These are phyloP conservation scores for Hirtodrosophila duncani DNA, from an alignment of 2,888 invertebrate species.

Conservation along the genomic window DNA sequence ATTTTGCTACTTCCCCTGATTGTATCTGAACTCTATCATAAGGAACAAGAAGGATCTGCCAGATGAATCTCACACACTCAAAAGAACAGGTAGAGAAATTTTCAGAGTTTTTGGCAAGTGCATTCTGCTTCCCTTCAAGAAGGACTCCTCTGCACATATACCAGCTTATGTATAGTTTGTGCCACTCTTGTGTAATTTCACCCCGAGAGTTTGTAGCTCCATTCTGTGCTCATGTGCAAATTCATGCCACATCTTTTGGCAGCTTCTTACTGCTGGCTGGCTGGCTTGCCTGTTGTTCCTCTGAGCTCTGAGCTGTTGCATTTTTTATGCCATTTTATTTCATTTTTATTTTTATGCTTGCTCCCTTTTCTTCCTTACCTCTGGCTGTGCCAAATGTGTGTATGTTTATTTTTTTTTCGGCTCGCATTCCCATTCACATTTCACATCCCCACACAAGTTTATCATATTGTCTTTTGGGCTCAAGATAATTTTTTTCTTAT, in stretches of 20 bases:
- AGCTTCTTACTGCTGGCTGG: not conserved
- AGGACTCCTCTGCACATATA: too few relatives aligned
- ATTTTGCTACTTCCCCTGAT: too few relatives aligned
- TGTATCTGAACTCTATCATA: too few relatives aligned
- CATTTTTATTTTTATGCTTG: slow-evolving; percentile 55
- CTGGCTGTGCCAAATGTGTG: slow-evolving; percentile 8
- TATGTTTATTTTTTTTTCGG: slow-evolving; percentile 4
- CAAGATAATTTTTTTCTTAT: slow-evolving; percentile 18
- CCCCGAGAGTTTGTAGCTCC: too few relatives aligned
- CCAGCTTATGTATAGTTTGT: too few relatives aligned
- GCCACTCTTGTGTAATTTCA: too few relatives aligned
- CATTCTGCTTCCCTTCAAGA: too few relatives aligned
- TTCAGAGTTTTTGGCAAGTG: too few relatives aligned
- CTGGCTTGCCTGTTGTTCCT: slow-evolving; percentile 50
- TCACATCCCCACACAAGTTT: slow-evolving; percentile 35
- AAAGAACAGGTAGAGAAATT: too few relatives aligned
- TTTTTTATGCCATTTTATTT: slow-evolving; percentile 68
- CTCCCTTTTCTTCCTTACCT: slow-evolving; percentile 10
- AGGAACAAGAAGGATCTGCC: too few relatives aligned
- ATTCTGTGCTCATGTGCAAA: not conserved
- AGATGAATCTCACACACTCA: too few relatives aligned
- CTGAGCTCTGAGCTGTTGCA: slow-evolving; percentile 58
- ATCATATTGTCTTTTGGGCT: slow-evolving; percentile 49
- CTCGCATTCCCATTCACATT: slow-evolving; percentile 16
- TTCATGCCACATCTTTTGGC: not conserved